These are phyloP conservation scores for Bombylius discolor DNA, from an alignment of 2,888 invertebrate genomes.

Conservation along the genomic window DNA sequence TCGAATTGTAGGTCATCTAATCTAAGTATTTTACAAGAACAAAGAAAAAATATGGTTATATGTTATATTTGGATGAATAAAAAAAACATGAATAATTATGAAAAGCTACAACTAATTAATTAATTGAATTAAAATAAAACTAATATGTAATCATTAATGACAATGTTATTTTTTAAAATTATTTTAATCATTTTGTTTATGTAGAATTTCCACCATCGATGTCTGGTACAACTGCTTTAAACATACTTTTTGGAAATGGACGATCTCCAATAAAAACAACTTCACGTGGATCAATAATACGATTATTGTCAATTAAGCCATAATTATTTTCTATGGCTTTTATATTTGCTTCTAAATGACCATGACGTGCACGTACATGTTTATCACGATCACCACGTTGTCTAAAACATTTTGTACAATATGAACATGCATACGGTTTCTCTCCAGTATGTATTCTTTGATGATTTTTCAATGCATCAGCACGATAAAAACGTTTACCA, in stretches of 20 bases:
- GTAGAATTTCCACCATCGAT: constrained; percentile 15
- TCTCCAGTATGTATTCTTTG: constrained; percentile 49
- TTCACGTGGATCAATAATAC: constrained; percentile 8
- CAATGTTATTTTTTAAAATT: too few relatives aligned
- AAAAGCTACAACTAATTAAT: too few relatives aligned
- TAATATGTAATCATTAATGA: too few relatives aligned
- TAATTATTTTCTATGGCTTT: background rate
- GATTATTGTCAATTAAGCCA: background rate
- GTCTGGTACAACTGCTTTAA: constrained; percentile 21
- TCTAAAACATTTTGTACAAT: constrained; percentile 41
- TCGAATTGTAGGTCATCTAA: too few relatives aligned
- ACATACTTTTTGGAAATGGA: constrained; percentile 24
- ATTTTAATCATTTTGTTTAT: too few relatives aligned
- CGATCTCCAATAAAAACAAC: constrained; percentile 22
- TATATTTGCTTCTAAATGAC: constrained; percentile 28
- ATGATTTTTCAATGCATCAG: constrained; percentile 50
- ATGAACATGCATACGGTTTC: constrained; percentile 42
- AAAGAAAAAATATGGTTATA: too few relatives aligned
- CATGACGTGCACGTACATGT: constrained; percentile 43
- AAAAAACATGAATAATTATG: too few relatives aligned
- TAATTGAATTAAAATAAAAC: too few relatives aligned
- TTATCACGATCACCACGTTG: constrained; percentile 47
- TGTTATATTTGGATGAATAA: too few relatives aligned
- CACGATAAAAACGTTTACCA: constrained; percentile 48
- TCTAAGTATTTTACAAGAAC: too few relatives aligned